Conservation (phyloP, 2,888 invertebrate species). For the Xestia xanthographa region DNA sequence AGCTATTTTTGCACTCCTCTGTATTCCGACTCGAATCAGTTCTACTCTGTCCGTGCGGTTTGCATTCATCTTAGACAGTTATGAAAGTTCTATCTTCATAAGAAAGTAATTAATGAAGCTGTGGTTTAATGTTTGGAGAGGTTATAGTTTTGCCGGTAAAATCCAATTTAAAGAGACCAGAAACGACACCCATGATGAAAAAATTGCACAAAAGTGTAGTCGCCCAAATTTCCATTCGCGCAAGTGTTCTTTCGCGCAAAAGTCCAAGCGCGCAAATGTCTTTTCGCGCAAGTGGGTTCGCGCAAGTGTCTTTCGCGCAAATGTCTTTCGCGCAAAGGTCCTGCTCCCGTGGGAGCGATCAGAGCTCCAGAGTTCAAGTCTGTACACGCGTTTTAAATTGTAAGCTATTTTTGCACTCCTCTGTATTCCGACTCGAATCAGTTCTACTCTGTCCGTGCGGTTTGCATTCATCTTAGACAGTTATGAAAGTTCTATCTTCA, state of each 20-base stretch:
- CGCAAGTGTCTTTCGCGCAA: too few species aligned
- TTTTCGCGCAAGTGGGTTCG: too few species aligned
- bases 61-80: neutral
- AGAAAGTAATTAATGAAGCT: neutral
- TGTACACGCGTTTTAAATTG: constrained; percentile 2
- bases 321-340: too few species aligned
- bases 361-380: constrained; percentile 3
- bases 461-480: neutral
- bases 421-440: neutral
- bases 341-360: too few species aligned
- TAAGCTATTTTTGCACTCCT: neutral
- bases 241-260: too few species aligned
- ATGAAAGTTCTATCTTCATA: constrained; percentile 1
- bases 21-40: neutral
- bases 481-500: constrained; percentile 5
- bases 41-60: neutral
- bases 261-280: too few species aligned
- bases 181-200: too few species aligned
- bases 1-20: neutral
- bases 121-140: neutral
- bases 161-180: neutral
- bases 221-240: too few species aligned
- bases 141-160: neutral
- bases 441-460: neutral
- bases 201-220: too few species aligned